Percentiles rank a stretch among this genome's conserved stretches.
Evolutionary conservation across 2,113 vertebrate species (phyloP).

Genomic region (Archocentrus centrarchus): DNA sequence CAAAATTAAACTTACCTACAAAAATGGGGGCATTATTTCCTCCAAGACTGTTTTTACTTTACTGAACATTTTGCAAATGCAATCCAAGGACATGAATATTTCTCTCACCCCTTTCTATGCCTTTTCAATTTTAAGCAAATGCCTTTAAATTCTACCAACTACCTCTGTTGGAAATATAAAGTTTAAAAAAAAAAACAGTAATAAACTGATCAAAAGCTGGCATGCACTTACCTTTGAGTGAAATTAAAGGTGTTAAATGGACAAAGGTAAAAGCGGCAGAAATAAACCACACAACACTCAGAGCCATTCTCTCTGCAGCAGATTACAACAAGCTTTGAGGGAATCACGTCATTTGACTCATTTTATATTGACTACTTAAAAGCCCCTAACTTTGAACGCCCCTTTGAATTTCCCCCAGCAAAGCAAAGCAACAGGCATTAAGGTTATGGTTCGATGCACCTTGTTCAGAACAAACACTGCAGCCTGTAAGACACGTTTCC

Average conservation of each 20-base stretch:
- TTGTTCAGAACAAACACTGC: background rate
- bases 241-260: constrained; percentile 21
- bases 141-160: background rate
- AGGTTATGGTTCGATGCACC: background rate
- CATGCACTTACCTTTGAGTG: constrained; percentile 36
- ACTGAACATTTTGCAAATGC: background rate
- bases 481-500: constrained; percentile 78
- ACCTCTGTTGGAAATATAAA: background rate
- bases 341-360: constrained; percentile 15
- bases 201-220: background rate
- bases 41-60: background rate
- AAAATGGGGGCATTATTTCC: fast-evolving
- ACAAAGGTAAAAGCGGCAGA: background rate
- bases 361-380: background rate
- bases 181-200: background rate
- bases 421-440: background rate
- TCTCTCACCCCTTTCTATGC: background rate
- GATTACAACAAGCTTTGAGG: background rate
- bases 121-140: background rate
- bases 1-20: background rate
- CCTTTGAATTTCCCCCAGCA: background rate
- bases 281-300: background rate
- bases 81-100: background rate
- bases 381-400: background rate
- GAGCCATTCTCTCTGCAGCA: constrained; percentile 25